Evolutionary conservation across 2,888 invertebrate genomes (phyloP).

Genomic region (Sycophila texana): DNA sequence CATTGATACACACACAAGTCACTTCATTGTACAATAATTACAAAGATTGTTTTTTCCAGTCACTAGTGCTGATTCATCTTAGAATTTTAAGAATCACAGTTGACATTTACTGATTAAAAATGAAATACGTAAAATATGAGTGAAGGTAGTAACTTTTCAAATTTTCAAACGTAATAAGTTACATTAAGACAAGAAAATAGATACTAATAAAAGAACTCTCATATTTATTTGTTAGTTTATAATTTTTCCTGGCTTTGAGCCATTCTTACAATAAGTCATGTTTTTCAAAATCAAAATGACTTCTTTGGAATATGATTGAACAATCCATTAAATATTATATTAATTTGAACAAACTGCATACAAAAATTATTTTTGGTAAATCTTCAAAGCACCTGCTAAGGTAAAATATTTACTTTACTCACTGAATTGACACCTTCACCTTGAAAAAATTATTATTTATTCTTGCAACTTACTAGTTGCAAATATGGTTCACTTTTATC

Average conservation of each 20-base stretch:
- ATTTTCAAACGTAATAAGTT: constrained; percentile 46
- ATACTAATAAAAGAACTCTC: constrained; percentile 5
- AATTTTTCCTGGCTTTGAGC: constrained; percentile 36
- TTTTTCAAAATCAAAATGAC: constrained; percentile 43
- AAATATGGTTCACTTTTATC: constrained; percentile 35
- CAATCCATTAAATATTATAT: constrained; percentile 33
- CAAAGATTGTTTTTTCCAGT: constrained; percentile 49
- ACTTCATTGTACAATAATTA: constrained; percentile 57
- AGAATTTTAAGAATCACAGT: constrained; percentile 58
- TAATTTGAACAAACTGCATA: constrained; percentile 19
- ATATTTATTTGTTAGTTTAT: constrained; percentile 29
- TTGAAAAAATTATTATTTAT: constrained; percentile 27
- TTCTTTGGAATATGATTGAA: constrained; percentile 49
- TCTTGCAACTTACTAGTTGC: constrained; percentile 27
- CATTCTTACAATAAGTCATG: constrained; percentile 19
- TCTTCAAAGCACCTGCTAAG: constrained; percentile 45
- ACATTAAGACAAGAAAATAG: constrained; percentile 34
- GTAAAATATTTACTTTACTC: constrained; percentile 35
- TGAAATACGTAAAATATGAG: constrained; percentile 42
- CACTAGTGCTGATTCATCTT: constrained; percentile 52
- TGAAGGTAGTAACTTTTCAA: constrained; percentile 43
- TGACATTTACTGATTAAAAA: constrained; percentile 50
- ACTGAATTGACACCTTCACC: constrained; percentile 36
- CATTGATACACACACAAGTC: constrained; percentile 48
- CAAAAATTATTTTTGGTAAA: constrained; percentile 49